Percentiles rank a stretch among this genome's conserved stretches.
These are phyloP conservation scores for Fregata magnificens DNA, from an alignment of 2,113 vertebrate species.

Conservation along the genomic window DNA sequence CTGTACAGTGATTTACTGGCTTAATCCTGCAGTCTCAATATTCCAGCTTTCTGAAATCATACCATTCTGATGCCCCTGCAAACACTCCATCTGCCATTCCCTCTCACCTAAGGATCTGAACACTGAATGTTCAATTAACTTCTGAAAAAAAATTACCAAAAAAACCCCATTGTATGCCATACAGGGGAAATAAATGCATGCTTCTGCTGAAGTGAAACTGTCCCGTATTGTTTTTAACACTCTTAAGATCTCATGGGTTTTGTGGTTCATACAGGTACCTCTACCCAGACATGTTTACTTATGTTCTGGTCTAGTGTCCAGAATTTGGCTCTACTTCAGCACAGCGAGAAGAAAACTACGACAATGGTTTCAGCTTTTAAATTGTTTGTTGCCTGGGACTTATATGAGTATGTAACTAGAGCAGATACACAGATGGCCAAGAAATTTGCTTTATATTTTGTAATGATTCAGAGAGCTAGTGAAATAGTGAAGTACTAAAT, in stretches of 20 bases:
- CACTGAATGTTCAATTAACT: neutral
- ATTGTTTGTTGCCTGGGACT: neutral
- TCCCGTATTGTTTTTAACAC: neutral
- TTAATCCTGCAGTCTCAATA: neutral
- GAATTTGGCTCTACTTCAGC: neutral
- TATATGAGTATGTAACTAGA: neutral
- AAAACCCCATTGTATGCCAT: neutral
- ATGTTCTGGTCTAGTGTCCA: neutral
- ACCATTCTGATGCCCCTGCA: neutral
- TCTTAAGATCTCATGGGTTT: conserved; percentile 6
- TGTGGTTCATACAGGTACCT: neutral
- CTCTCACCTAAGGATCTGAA: neutral
- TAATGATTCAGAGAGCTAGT: neutral
- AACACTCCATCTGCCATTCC: neutral
- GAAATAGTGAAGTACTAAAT: neutral
- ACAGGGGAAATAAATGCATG: neutral
- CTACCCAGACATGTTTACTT: conserved; percentile 14
- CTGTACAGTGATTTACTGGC: neutral
- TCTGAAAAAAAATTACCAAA: neutral
- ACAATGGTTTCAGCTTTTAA: neutral
- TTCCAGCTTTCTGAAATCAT: neutral
- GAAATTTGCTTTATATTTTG: neutral
- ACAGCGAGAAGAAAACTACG: neutral
- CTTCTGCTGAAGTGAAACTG: conserved; percentile 2
- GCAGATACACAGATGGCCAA: neutral